Base-by-base conservation (phyloP, 2,113 vertebrate species). In the Burhinus oedicnemus region DNA sequence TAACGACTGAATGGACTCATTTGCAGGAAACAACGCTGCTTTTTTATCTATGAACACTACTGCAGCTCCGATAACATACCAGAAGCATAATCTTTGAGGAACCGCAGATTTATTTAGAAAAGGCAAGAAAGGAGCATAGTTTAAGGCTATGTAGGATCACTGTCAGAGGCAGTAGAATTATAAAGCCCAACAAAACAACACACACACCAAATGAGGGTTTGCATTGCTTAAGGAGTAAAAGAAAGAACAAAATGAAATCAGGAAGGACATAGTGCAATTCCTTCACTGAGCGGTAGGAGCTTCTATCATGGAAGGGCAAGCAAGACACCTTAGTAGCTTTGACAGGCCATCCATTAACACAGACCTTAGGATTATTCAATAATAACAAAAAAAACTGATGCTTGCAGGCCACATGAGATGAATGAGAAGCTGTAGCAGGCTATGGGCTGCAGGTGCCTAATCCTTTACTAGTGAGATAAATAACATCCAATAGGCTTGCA, bases 31-130 rank as follows among this genome's bases (percentile, higher is more conserved):
- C 8, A 23, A 29, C 34, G 49, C 49, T 75, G 30, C 12, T 51
- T n/a, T 78, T 71, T 78, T 71, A 6, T 49, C 54, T n/a, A 12
- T 4, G 26, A 29, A n/a, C 44, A 38, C 0, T 2, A 29, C 0
- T 60, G 45, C 38, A 81, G 68, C 25, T 65, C 45, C 70, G 82
- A 7, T 44, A 68, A 61, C 36, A 57, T 4, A 9, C 30, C 78
- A 51, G 45, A 89, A 87, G 15, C 18, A 82, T 17, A 38, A 75
- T 47, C 45, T 25, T 40, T 52, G 55, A 87, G 40, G 30, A 81
- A 66, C 5, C 70, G 51, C 34, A 90, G 40, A 78, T 62, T 78
- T 85, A 69, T 82, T 83, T 45, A 54, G 19, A 84, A 70, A 84
- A 70, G 64, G 27, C 36, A 87, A 78, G 45, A 42, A 55, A 74